Evolutionary conservation across 2,888 invertebrate species (phyloP), one percentile per base, ranked within the genome.

Genomic region (Drosophila histrio): DNA sequence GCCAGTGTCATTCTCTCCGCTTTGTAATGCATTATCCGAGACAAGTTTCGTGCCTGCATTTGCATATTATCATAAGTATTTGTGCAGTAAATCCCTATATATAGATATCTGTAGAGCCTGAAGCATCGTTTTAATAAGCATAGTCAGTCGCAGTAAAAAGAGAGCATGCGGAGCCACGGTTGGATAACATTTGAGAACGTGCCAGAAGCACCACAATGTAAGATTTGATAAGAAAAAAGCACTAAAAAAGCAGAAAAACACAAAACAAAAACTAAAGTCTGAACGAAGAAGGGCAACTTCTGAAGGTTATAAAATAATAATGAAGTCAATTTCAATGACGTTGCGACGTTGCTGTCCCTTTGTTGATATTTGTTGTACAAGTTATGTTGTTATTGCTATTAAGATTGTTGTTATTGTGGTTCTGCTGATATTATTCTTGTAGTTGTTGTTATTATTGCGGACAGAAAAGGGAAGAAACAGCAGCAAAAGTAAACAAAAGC

Each of bases 241-340:
- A 46, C 24, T 17, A 47, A 47, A 54, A 24, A 64, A 21, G 32
- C 32, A 38, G 39, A 38, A 58, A 39, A n/a, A 36, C 13, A 32
- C 15, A 41, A 30, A 53, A 47, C 77, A 53, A 19, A 70, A 76
- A 60, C 68, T 60, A 64, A 68, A 65, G 65, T 11, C 61, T 54
- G 34, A 53, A 44, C 13, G 21, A 65, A 24, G 26, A 49, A 41
- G 56, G 50, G 50, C 66, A 65, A 75, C 41, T 61, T 66, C 64
- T 65, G 54, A 75, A 72, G 72, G 72, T 67, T 73, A 76, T 77
- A 70, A 78, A 79, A 82, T 69, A 81, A 82, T 85, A 82, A 82
- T 79, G 78, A 85, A 85, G 82, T 76, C 85, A 85, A 83, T 82
- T 78, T 77, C 77, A 81, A 79, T 79, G 85, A 68, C 72, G 59